Percentiles rank a stretch among this genome's conserved stretches.
These are phyloP conservation scores for Melipona bicolor DNA, from an alignment of 2,888 invertebrate genomes.

Conservation along the genomic window DNA sequence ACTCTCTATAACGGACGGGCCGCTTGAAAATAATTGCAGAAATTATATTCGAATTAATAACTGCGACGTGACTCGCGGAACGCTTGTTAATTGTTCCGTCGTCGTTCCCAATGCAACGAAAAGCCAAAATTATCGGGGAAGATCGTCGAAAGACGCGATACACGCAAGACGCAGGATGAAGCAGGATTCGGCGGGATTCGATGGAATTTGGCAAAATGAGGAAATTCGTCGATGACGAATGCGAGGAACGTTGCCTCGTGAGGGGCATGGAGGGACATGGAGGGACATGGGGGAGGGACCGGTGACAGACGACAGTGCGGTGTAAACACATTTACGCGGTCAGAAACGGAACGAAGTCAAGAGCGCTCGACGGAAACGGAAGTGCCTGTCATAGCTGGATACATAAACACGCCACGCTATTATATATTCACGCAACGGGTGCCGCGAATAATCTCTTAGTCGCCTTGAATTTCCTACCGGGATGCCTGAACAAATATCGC, in stretches of 20 bases:
- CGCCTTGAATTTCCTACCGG: conserved; percentile 73
- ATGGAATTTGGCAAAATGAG: not conserved
- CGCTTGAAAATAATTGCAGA: conserved; percentile 58
- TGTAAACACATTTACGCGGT: conserved; percentile 78
- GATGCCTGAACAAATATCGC: conserved; percentile 73
- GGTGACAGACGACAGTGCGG: conserved; percentile 64
- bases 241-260: conserved; percentile 40
- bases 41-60: conserved; percentile 68
- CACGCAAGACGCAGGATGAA: not conserved
- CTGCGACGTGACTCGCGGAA: conserved; percentile 37
- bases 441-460: conserved; percentile 77
- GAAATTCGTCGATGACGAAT: conserved; percentile 17
- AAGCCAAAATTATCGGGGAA: not conserved
- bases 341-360: conserved; percentile 76
- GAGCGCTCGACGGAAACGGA: conserved; percentile 82
- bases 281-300: conserved; percentile 17
- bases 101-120: not conserved
- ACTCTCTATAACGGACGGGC: conserved; percentile 45
- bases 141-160: not conserved
- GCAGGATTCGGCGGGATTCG: not conserved
- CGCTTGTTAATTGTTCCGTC: conserved; percentile 51
- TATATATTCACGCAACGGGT: conserved; percentile 81
- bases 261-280: conserved; percentile 10
- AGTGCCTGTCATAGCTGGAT: conserved; percentile 83
- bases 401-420: conserved; percentile 80